Evolutionary conservation across 2,888 invertebrate species (phyloP), one percentile per base, ranked within the genome.

Genomic region (Caenorhabditis sp.): DNA sequence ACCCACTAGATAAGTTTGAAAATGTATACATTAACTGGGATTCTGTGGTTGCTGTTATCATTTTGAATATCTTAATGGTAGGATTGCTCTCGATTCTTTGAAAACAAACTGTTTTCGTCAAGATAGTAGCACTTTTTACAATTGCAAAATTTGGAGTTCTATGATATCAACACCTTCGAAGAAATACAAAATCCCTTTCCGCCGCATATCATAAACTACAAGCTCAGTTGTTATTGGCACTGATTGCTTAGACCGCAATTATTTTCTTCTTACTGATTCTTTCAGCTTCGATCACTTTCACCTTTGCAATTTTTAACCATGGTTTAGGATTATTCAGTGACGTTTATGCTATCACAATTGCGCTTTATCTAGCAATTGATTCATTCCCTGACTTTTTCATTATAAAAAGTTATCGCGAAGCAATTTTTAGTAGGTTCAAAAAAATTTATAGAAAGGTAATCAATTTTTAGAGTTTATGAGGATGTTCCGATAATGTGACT

Each of bases 221-320:
- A 59, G 54, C 62, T 56, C 67, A 67, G 31, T 23, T 67, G 20
- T 67, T 67, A 53, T 67, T 49, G 21, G 67, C 67, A 0, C 23
- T 68, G 54, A 59, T 68, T 1, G 50, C 62, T 4, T 63, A 68
- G 20, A 68, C 68, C 0, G 1, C 56, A 23, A 68, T 68, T n/a
- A 63, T 63, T 0, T 63, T 68, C 23, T 43, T 62, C 31, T 68
- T 68, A 25, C 59, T 68, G 38, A 63, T 63, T 52, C 43, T 62
- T 14, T 63, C 68, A 0, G 56, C 63, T 12, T 56, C 68, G 5
- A 56, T 68, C 4, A 54, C 63, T 8, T 68, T 63, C 20, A 38
- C 60, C 38, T 12, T 20, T 26, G 2, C 21, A 25, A 26, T 25
- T 31, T 17, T 43, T 17, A 58, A 68, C 23, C 1, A 23, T 7